These are phyloP conservation scores for Sitta europaea DNA, from an alignment of 2,113 vertebrate species.

Conservation along the genomic window DNA sequence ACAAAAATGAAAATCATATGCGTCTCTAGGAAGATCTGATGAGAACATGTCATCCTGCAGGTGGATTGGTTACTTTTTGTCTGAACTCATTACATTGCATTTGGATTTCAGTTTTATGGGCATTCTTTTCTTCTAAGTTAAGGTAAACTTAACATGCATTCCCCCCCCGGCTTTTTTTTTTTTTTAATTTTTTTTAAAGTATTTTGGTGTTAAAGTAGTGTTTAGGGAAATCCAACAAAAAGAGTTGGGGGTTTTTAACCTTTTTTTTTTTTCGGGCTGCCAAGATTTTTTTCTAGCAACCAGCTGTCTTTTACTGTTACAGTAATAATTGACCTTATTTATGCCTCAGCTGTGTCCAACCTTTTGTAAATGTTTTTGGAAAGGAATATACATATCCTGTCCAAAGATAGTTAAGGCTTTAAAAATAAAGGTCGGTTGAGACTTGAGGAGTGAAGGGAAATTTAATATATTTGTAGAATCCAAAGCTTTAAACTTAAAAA, in stretches of 20 bases:
- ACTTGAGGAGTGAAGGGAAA: not conserved
- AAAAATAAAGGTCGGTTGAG: not conserved
- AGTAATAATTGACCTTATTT: not conserved
- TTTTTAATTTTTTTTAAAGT: not conserved
- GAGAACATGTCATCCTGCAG: not conserved
- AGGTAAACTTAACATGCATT: not conserved
- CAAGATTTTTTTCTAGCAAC: not conserved
- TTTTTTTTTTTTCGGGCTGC: not conserved
- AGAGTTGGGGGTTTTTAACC: rapidly evolving
- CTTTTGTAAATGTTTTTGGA: not conserved
- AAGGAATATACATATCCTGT: not conserved
- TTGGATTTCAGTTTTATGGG: not conserved
- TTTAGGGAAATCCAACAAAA: not conserved
- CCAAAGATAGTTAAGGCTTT: not conserved
- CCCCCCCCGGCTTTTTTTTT: too few species aligned
- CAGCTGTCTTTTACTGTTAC: not conserved
- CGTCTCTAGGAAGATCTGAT: not conserved
- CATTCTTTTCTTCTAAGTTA: not conserved
- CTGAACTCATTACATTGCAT: not conserved
- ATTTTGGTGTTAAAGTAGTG: not conserved
- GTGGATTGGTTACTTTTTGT: not conserved
- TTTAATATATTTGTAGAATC: not conserved
- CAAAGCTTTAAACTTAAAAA: not conserved
- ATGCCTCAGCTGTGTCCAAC: not conserved
- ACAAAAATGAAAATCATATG: not conserved